phyloP scores from a whole-genome alignment of 2,113 vertebrate genomes.

The Channa maculata region DNA sequence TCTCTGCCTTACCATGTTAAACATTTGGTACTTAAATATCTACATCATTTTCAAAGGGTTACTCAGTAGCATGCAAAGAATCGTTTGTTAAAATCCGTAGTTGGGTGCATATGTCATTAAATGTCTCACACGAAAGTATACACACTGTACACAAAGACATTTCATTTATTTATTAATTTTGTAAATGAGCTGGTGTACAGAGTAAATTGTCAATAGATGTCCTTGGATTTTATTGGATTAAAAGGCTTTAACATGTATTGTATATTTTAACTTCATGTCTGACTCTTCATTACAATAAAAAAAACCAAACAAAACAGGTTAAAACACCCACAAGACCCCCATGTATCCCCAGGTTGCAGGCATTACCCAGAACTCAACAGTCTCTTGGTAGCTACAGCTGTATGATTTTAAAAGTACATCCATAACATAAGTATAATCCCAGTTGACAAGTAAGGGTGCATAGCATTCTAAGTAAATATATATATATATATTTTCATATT shows the following conservation, averaged over 20 bases:
- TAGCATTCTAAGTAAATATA: conserved; percentile 89
- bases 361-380: conserved; percentile 84
- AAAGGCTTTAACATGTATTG: conserved; percentile 79
- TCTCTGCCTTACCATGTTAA: background rate
- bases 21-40: conserved; percentile 4
- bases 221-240: conserved; percentile 80
- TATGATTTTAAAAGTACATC: conserved; percentile 86
- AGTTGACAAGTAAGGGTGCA: conserved; percentile 85
- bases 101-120: background rate
- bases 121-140: conserved; percentile 52
- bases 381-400: conserved; percentile 85
- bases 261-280: conserved; percentile 79
- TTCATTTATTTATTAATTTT: conserved; percentile 89
- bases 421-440: conserved; percentile 87
- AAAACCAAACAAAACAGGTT: conserved; percentile 81
- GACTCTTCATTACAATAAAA: conserved; percentile 84
- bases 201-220: conserved; percentile 86
- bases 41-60: background rate
- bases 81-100: background rate
- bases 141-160: conserved; percentile 73
- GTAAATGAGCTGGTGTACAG: conserved; percentile 91
- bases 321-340: conserved; percentile 81
- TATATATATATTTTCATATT: conserved; percentile 79
- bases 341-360: conserved; percentile 81
- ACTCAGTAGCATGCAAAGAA: background rate